These are phyloP conservation scores for Oenanthe oenanthe DNA, from an alignment of 2,113 vertebrate species.

Conservation along the genomic window DNA sequence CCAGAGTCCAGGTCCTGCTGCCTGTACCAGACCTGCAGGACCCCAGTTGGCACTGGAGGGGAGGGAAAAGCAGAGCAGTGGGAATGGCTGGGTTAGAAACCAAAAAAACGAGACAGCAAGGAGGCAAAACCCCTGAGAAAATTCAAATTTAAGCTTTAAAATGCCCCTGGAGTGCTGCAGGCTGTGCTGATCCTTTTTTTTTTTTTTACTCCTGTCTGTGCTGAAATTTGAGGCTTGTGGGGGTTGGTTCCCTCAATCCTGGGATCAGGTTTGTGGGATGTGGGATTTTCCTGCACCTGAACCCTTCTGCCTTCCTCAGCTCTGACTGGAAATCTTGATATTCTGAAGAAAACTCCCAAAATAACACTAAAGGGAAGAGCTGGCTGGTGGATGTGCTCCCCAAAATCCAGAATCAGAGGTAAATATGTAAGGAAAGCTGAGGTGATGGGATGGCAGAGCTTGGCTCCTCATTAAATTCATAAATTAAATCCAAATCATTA, in stretches of 20 bases:
- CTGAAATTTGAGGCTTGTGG: not conserved
- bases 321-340: not conserved
- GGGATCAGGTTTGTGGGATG: rapidly evolving
- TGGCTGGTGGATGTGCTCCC: not conserved
- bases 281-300: not conserved
- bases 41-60: slow-evolving; percentile 57
- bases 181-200: rapidly evolving
- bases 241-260: not conserved
- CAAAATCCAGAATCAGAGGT: rapidly evolving
- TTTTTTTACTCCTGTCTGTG: not conserved
- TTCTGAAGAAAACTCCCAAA: not conserved
- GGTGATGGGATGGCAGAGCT: not conserved
- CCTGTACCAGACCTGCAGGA: slow-evolving; percentile 72
- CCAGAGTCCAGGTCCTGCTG: not conserved
- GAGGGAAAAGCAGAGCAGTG: not conserved
- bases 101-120: rapidly evolving
- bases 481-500: not conserved
- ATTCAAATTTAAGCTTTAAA: rapidly evolving
- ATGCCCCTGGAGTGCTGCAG: rapidly evolving
- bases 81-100: not conserved
- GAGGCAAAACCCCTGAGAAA: not conserved
- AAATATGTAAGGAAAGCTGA: rapidly evolving
- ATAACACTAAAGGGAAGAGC: not conserved
- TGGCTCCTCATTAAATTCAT: not conserved
- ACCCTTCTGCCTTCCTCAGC: rapidly evolving